phyloP scores from a whole-genome alignment of 2,113 vertebrate species.

The Buteo buteo region DNA sequence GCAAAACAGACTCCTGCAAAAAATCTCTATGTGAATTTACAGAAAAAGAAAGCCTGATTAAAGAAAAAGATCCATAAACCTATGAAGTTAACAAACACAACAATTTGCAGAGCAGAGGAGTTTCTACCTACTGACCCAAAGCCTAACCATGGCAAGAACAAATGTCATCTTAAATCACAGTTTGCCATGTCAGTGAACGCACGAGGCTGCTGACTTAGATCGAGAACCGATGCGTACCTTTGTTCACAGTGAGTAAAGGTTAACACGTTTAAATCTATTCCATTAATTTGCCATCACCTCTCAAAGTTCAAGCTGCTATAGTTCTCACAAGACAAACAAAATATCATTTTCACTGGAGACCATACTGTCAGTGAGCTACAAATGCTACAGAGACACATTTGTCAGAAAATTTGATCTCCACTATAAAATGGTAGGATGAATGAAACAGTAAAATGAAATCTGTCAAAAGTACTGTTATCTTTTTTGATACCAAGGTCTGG shows the following conservation, averaged over 20 bases:
- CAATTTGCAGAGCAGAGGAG: background rate
- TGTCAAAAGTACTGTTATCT: background rate
- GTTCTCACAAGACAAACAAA: background rate
- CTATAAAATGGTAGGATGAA: background rate
- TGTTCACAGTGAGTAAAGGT: background rate
- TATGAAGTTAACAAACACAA: background rate
- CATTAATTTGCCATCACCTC: background rate
- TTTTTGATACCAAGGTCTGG: background rate
- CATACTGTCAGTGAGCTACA: background rate
- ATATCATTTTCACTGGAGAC: background rate
- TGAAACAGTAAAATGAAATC: background rate
- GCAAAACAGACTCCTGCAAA: background rate
- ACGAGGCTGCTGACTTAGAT: background rate
- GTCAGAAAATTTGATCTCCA: background rate
- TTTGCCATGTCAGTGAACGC: background rate
- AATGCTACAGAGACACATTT: background rate
- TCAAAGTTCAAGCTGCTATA: background rate
- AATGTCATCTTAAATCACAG: background rate
- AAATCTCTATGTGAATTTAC: background rate
- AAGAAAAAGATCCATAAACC: background rate
- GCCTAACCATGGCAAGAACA: background rate
- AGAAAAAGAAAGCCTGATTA: background rate
- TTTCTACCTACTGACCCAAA: background rate
- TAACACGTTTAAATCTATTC: background rate
- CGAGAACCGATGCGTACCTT: background rate